Conservation (phyloP, 1,140 invertebrate species). For the Aporrectodea caliginosa region DNA sequence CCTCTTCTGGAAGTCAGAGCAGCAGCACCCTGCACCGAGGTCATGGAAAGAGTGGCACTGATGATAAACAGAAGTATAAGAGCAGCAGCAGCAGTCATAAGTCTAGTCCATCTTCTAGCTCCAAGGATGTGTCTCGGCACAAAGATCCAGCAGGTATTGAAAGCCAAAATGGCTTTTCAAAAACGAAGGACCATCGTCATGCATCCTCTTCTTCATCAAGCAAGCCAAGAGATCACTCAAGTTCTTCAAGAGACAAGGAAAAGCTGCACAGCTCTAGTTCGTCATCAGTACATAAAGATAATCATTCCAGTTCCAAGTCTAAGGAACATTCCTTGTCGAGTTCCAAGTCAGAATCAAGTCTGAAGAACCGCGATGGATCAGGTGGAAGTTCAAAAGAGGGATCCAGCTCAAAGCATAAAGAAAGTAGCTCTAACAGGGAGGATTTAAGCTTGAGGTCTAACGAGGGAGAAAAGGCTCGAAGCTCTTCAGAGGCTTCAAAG, state of each 20-base stretch:
- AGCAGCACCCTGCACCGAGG: too few species aligned
- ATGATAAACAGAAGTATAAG: background rate
- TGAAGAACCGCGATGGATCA: background rate
- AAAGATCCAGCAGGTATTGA: background rate
- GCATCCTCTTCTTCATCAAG: background rate
- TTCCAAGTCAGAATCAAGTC: background rate
- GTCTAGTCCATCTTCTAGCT: background rate
- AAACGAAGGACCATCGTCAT: background rate
- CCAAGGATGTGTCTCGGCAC: background rate
- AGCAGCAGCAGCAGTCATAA: background rate
- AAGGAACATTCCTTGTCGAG: background rate
- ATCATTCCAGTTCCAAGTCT: background rate
- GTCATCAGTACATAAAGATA: background rate
- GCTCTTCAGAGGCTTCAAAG: background rate
- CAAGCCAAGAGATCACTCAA: background rate
- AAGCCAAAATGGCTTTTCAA: background rate
- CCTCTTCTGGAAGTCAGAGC: background rate
- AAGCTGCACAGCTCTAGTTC: background rate
- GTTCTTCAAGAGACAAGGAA: background rate
- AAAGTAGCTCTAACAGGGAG: background rate
- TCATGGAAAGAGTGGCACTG: background rate
- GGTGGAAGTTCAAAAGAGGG: background rate
- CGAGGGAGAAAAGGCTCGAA: background rate
- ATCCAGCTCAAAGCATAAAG: background rate
- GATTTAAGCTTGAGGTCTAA: background rate